Conservation (phyloP, 2,797 vertebrate species). For the Coreius guichenoti region DNA sequence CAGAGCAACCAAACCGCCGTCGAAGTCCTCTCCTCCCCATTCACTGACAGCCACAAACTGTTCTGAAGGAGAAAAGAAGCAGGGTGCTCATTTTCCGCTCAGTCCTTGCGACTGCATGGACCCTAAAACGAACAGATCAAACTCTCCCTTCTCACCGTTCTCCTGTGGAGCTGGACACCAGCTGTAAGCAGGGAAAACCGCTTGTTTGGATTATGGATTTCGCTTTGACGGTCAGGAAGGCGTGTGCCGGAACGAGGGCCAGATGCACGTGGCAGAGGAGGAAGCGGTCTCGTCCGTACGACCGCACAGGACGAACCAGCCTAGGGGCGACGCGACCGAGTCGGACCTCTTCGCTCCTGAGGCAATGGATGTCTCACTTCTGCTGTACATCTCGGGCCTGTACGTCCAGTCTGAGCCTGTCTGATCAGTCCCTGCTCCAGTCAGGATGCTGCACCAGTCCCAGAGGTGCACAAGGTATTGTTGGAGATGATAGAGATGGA, state of each 20-base stretch:
- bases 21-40: conserved; percentile 40
- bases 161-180: background rate
- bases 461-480: conserved; percentile 48
- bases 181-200: background rate
- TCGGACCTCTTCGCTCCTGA: conserved; percentile 51
- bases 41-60: conserved; percentile 47
- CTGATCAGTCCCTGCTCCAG: conserved; percentile 58
- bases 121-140: background rate
- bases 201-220: conserved; percentile 52
- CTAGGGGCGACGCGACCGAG: conserved; percentile 13
- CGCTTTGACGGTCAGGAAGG: conserved; percentile 32
- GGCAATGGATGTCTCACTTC: conserved; percentile 58
- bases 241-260: conserved; percentile 43
- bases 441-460: conserved; percentile 59
- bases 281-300: conserved; percentile 56
- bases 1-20: conserved; percentile 53
- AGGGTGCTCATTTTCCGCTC: conserved; percentile 54
- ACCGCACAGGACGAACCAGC: conserved; percentile 35
- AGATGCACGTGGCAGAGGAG: conserved; percentile 48
- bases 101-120: conserved; percentile 29
- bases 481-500: conserved; percentile 31
- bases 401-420: conserved; percentile 51
- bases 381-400: conserved; percentile 58
- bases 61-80: conserved; percentile 43
- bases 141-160: background rate